Base-by-base conservation (phyloP, 35 echinoderm and acorn worm species). In the Ophiothrix spiculata region DNA sequence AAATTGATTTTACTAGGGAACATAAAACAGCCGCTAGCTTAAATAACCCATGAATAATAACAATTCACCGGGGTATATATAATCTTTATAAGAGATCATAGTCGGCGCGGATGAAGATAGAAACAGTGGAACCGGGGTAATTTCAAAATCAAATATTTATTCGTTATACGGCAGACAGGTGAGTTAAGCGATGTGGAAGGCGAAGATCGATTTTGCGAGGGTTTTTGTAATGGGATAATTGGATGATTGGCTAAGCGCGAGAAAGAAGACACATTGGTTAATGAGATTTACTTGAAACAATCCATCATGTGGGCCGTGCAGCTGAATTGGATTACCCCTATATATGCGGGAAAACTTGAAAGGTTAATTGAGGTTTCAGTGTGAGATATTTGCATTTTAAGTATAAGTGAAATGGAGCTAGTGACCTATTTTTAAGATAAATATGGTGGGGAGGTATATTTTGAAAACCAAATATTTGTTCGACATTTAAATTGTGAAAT, bases 221-320 rank as follows among this genome's bases (percentile, higher is more conserved):
- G 17, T 69, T 69, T 69, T n/a, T 28, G 17, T 69, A 69, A 69
- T 69, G 60, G 8, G 8, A 69, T 69, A 10, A 69, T 69, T 69
- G 60, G 60, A 69, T 69, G 60, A 69, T 69, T 69, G 60, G 60
- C 8, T 69, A 69, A 15, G 60, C 60, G 60, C 23, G 60, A 69
- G 60, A 69, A 69, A 28, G 1, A 28, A 69, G 60, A 69, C 60
- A 69, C 60, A 28, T 6, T n/a, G 23, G 60, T 6, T 69, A 69
- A 69, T 69, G 60, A 69, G 60, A 69, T 69, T 69, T 69, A 69
- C 60, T n/a, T 69, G 60, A 69, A 69, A 69, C 60, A 69, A 69
- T 69, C 60, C 60, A 69, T 69, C 42, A 69, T 69, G 29, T 25
- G 60, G 60, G 29, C 42, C 25, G 29, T 1, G 60, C 60, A 69